phyloP scores from a whole-genome alignment of 2,113 vertebrate genomes.

The Passer montanus region DNA sequence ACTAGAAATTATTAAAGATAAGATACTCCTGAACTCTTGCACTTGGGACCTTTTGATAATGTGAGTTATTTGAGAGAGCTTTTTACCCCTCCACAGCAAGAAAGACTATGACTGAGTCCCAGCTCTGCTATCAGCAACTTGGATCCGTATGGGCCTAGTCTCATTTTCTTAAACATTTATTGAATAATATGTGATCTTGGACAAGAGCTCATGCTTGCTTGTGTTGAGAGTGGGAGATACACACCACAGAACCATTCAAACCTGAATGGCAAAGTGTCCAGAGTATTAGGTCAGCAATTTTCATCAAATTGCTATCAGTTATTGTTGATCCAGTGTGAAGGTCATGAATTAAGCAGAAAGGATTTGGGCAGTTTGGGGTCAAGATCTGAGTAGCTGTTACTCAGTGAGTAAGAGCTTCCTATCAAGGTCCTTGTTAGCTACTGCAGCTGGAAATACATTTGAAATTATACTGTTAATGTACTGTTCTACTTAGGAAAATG shows the following conservation, averaged over 20 bases:
- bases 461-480: background rate
- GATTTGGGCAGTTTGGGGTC: conserved; percentile 2
- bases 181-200: conserved; percentile 12
- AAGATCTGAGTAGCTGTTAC: background rate
- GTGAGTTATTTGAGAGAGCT: background rate
- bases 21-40: background rate
- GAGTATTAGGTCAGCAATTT: conserved; percentile 9
- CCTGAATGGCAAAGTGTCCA: background rate
- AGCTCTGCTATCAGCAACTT: background rate
- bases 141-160: background rate
- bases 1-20: conserved; percentile 11
- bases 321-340: conserved; percentile 22
- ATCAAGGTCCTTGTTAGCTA: background rate
- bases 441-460: conserved; percentile 15
- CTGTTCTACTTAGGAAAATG: background rate
- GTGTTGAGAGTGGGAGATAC: background rate
- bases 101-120: background rate
- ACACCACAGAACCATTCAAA: background rate
- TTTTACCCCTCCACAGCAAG: background rate
- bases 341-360: conserved; percentile 33
- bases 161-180: background rate
- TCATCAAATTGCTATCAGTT: conserved; percentile 26
- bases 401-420: background rate
- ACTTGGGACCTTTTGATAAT: background rate
- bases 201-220: background rate